Conservation (phyloP, 2,797 vertebrate genomes). For the Siniperca scherzeri region DNA sequence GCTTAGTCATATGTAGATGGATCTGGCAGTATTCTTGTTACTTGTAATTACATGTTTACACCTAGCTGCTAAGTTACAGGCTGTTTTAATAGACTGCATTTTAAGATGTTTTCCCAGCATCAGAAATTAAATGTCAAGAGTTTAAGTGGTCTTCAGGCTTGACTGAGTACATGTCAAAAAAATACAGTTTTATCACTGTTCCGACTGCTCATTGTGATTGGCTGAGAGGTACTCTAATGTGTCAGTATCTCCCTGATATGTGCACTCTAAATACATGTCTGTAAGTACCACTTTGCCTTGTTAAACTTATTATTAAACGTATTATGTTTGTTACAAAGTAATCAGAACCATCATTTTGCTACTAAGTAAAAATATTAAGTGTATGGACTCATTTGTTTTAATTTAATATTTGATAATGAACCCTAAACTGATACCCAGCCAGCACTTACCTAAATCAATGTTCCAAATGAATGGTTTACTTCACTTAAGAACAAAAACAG, state of each 20-base stretch:
- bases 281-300: not conserved
- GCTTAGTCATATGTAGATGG: not conserved
- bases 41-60: conserved; percentile 10
- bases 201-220: not conserved
- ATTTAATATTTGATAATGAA: conserved; percentile 7
- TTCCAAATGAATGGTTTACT: not conserved
- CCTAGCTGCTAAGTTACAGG: not conserved
- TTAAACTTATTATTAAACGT: conserved; percentile 8
- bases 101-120: not conserved
- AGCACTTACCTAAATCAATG: not conserved
- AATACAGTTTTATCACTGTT: not conserved
- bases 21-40: not conserved
- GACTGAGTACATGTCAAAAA: conserved; percentile 5
- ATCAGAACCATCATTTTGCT: not conserved
- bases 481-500: not conserved
- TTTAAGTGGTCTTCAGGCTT: not conserved
- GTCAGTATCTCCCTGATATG: not conserved
- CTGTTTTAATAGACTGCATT: not conserved
- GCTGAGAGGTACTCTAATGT: conserved; percentile 10
- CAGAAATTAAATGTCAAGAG: not conserved
- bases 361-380: not conserved
- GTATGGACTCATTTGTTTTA: not conserved
- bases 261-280: not conserved
- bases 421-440: not conserved
- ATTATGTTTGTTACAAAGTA: not conserved